A percentile compares a stretch with the other conserved stretches of the same genome.
Evolutionary conservation across 2,113 vertebrate genomes (phyloP).

Genomic region (Labrus mixtus): DNA sequence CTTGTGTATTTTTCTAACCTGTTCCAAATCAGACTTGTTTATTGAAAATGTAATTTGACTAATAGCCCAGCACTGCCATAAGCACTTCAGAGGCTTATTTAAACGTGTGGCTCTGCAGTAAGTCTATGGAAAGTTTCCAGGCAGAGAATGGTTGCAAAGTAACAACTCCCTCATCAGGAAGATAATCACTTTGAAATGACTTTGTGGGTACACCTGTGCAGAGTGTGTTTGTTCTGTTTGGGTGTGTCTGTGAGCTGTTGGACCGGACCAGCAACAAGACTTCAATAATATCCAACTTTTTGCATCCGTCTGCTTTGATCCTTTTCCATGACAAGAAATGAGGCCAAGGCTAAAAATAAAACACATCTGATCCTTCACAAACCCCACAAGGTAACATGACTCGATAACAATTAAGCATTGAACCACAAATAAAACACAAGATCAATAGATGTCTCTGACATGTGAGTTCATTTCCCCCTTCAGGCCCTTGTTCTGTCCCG

Average conservation of each 20-base stretch:
- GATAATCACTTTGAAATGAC: background rate
- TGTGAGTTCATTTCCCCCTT: conserved; percentile 7
- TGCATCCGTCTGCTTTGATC: background rate
- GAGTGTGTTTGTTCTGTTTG: background rate
- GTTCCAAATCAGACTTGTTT: too few species aligned
- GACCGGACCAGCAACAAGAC: background rate
- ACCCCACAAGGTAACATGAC: background rate
- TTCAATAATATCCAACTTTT: background rate
- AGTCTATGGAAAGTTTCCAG: background rate
- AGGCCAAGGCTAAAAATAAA: background rate
- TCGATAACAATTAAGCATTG: background rate
- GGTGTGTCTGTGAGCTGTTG: background rate
- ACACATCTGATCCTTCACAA: background rate
- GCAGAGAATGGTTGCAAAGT: too few species aligned
- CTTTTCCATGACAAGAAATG: too few species aligned
- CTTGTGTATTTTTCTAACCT: too few species aligned
- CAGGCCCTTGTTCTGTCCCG: background rate
- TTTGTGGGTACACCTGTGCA: background rate
- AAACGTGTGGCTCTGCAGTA: background rate
- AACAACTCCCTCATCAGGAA: background rate
- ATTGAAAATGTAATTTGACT: too few species aligned
- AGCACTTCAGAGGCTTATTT: background rate
- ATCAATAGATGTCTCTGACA: conserved; percentile 26
- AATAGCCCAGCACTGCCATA: too few species aligned
- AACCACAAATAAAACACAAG: conserved; percentile 8